These are phyloP conservation scores for Pipistrellus nathusii DNA, from an alignment of 2,797 vertebrate genomes.

Conservation along the genomic window DNA sequence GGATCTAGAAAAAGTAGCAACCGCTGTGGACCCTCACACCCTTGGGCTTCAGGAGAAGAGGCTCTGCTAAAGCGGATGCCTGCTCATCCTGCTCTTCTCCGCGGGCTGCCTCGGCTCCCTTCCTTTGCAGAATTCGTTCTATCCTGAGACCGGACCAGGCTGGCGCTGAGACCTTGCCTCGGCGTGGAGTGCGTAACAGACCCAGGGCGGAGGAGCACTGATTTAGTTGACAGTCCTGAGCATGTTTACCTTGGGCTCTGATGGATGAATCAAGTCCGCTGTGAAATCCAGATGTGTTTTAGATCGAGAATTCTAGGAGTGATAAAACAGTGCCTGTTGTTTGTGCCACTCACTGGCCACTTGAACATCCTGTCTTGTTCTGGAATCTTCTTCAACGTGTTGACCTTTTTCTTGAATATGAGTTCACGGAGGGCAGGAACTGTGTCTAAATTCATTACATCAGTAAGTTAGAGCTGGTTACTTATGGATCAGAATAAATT, in stretches of 20 bases:
- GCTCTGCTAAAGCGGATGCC: neutral
- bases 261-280: neutral
- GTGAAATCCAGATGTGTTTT: slow-evolving; percentile 48
- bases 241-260: neutral
- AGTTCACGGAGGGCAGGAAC: neutral
- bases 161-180: neutral
- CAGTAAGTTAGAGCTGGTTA: neutral
- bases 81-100: neutral
- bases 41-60: neutral
- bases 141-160: neutral
- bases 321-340: neutral
- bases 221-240: neutral
- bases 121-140: neutral
- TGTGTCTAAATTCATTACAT: neutral
- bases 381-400: neutral
- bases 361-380: neutral
- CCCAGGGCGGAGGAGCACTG: neutral
- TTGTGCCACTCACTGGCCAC: neutral
- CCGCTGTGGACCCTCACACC: neutral
- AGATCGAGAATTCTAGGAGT: slow-evolving; percentile 6
- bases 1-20: neutral
- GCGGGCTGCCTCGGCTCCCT: neutral
- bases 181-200: neutral
- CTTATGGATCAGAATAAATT: neutral
- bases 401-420: slow-evolving; percentile 3